Conservation (phyloP, 2,113 vertebrate genomes). For the Cheilinus undulatus region DNA sequence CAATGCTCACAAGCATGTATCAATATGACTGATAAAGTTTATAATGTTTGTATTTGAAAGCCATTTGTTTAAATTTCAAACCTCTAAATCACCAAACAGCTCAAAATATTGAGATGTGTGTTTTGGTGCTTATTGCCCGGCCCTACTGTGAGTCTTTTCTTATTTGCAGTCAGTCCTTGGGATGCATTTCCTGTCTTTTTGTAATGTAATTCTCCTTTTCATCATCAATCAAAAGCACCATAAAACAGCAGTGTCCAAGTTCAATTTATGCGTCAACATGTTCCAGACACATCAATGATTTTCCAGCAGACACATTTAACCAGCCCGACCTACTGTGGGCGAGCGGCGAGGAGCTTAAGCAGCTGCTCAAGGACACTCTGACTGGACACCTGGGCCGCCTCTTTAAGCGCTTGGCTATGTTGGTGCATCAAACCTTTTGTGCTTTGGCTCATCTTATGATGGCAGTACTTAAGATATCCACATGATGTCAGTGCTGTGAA, state of each 20-base stretch:
- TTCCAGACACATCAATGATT: background rate
- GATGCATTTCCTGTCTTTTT: slow-evolving; percentile 25
- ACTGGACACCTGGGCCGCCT: slow-evolving; percentile 2
- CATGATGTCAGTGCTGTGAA: slow-evolving; percentile 75
- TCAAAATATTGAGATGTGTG: too few relatives aligned
- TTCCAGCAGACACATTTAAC: background rate
- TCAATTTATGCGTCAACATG: slow-evolving; percentile 29
- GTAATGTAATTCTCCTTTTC: slow-evolving; percentile 40
- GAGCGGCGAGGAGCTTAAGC: background rate
- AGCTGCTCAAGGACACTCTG: slow-evolving; percentile 44
- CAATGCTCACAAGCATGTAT: too few relatives aligned
- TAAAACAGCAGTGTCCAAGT: slow-evolving; percentile 19
- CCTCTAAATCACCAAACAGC: too few relatives aligned
- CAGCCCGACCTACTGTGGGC: background rate
- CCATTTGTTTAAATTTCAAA: too few relatives aligned
- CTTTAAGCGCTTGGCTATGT: slow-evolving; percentile 19
- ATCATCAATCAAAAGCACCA: slow-evolving; percentile 35
- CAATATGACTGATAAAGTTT: too few relatives aligned
- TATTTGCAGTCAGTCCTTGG: slow-evolving; percentile 16
- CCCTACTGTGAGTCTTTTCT: slow-evolving; percentile 24
- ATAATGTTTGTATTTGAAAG: too few relatives aligned
- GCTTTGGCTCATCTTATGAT: background rate
- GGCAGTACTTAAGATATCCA: slow-evolving; percentile 59
- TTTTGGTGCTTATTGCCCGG: too few relatives aligned
- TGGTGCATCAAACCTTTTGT: slow-evolving; percentile 1